Evolutionary conservation across 1,140 invertebrate species (phyloP), one percentile per base, ranked within the genome.

Genomic region (Frieseomelitta varia): DNA sequence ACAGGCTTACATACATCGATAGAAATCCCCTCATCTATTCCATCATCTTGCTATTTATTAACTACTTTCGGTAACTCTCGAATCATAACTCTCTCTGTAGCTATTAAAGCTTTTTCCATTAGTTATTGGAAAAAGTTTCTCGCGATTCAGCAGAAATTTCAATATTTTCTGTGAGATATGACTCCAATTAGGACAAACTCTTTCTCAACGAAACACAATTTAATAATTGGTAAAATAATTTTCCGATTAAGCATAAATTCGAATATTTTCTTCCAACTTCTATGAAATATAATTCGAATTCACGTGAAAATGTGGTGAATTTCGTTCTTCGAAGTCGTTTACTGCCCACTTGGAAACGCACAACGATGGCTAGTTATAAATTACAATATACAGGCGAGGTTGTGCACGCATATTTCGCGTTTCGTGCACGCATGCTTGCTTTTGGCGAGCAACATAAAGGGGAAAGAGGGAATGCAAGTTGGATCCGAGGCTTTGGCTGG

Each of bases 401-500:
- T 15, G n/a, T n/a, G 69, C n/a, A 78, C 76, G 27, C 55, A 63
- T 75, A 58, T 73, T 51, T 61, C 69, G 51, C 30, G 14, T 39
- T 19, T 17, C 24, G 15, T 15, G 56, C 14, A 21, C 73, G 58
- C 79, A 6, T 74, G 68, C n/a, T 58, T 58, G 61, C 61, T 51
- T n/a, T n/a, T 19, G 30, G 71, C n/a, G 21, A 67, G 30, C 34
- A 53, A 47, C 19, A 39, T 24, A 15, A 61, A 53, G 21, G 19
- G 17, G 2, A 8, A 80, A 65, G n/a, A 75, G 55, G 76, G 83
- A 71, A 81, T 81, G 61, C 63, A 17, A 58, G 78, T 58, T 17
- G 82, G 73, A 84, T 67, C 80, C 76, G 61, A 71, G 85, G 61
- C 86, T 85, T 76, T 80, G 85, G 80, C 87, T 89, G 77, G 82